These are phyloP conservation scores for Cyclura pinguis DNA, from an alignment of 2,797 vertebrate species.

Conservation along the genomic window DNA sequence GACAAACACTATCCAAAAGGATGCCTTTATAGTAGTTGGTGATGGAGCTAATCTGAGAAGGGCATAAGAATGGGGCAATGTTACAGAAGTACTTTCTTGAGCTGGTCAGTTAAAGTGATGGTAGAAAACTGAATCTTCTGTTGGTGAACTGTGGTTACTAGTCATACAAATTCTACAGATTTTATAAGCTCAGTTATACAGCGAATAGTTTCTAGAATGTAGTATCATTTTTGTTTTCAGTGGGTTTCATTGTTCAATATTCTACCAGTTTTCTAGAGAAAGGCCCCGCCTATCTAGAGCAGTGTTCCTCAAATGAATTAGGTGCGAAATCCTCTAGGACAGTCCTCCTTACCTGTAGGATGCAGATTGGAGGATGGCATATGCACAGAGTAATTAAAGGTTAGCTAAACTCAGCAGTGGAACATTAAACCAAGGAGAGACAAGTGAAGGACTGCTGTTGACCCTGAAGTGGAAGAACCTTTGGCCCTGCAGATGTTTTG, in stretches of 20 bases:
- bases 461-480: too few species aligned
- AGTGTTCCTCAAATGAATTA: neutral
- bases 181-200: too few species aligned
- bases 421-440: too few species aligned
- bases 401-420: too few species aligned
- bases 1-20: too few species aligned
- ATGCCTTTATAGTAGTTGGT: neutral
- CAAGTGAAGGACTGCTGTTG: too few species aligned
- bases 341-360: neutral
- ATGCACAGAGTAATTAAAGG: neutral
- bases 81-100: too few species aligned
- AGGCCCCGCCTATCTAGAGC: neutral
- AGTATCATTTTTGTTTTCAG: neutral
- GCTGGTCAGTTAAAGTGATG: too few species aligned
- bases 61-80: neutral
- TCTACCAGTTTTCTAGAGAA: neutral
- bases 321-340: too few species aligned
- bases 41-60: neutral
- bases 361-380: neutral
- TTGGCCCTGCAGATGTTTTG: too few species aligned
- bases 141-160: neutral
- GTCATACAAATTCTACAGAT: too few species aligned
- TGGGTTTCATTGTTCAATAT: neutral
- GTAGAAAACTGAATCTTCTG: neutral
- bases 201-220: neutral